Evolutionary conservation across 2,113 vertebrate genomes (phyloP).

Genomic region (Mormyrus iriodes): DNA sequence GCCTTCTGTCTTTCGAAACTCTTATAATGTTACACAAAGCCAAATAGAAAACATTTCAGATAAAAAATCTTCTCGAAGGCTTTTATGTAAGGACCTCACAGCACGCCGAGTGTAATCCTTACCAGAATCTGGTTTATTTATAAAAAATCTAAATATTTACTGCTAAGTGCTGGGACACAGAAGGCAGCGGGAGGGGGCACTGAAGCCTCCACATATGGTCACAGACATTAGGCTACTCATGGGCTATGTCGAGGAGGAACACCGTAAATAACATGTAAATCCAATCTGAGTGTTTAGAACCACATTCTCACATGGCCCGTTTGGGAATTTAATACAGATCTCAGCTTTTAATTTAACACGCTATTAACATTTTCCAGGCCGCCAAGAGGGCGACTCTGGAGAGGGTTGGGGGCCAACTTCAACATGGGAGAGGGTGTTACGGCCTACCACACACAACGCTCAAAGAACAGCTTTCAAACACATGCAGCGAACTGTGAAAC

Average conservation of each 20-base stretch:
- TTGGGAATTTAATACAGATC: constrained; percentile 77
- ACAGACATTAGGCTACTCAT: constrained; percentile 27
- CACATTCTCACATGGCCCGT: constrained; percentile 69
- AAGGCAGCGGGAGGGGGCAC: constrained; percentile 60
- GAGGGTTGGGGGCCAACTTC: constrained; percentile 92
- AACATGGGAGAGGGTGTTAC: constrained; percentile 93
- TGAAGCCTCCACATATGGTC: constrained; percentile 35
- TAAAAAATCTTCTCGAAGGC: constrained; percentile 65
- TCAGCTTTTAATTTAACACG: constrained; percentile 86
- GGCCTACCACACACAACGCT: constrained; percentile 96
- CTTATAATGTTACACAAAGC: constrained; percentile 69
- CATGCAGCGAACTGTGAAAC: constrained; percentile 90
- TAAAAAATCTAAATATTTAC: constrained; percentile 75
- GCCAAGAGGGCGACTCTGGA: constrained; percentile 87
- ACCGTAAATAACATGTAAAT: constrained; percentile 72
- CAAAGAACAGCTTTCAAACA: constrained; percentile 88
- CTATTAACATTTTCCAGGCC: constrained; percentile 93
- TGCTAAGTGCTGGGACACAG: constrained; percentile 92
- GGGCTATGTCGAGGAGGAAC: constrained; percentile 41
- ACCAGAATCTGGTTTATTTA: constrained; percentile 99
- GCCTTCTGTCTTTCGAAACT: constrained; percentile 67
- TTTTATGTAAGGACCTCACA: constrained; percentile 93
- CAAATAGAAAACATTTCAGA: constrained; percentile 79
- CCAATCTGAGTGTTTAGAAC: constrained; percentile 76
- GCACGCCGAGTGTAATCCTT: constrained; percentile 85